Conservation (phyloP, 2,113 vertebrate species). For the Scomber scombrus region DNA sequence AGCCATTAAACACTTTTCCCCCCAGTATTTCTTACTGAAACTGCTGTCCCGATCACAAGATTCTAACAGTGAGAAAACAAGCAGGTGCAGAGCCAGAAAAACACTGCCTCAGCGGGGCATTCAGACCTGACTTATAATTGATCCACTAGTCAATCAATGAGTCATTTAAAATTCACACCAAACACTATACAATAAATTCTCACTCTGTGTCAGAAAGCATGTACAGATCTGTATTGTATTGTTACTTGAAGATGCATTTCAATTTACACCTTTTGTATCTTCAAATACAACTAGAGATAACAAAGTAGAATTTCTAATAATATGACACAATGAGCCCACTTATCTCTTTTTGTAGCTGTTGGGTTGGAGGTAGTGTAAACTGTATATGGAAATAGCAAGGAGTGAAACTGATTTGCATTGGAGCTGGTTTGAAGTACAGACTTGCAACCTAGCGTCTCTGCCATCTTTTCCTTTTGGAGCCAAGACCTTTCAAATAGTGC, state of each 20-base stretch:
- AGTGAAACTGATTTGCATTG: no score
- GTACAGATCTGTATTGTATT: neutral
- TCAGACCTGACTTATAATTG: neutral
- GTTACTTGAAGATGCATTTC: neutral
- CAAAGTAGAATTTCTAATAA: neutral
- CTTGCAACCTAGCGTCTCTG: no score
- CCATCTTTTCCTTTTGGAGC: no score
- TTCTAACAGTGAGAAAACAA: neutral
- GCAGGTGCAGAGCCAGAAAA: neutral
- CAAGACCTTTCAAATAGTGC: no score
- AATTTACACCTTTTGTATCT: neutral
- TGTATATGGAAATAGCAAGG: no score
- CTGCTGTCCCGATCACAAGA: neutral
- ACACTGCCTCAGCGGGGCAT: neutral
- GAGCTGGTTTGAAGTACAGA: no score
- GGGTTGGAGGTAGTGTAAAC: no score
- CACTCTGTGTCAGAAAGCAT: neutral
- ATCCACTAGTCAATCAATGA: constrained; percentile 5
- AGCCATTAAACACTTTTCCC: neutral
- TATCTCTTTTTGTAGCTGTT: neutral
- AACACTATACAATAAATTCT: neutral
- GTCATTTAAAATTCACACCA: constrained; percentile 11
- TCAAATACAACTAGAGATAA: neutral
- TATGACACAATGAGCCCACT: neutral
- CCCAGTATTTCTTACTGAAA: neutral